A percentile compares a stretch with the other conserved stretches of the same genome.
phyloP scores from a whole-genome alignment of 1,140 invertebrate genomes.

The Cotesia typhae region DNA sequence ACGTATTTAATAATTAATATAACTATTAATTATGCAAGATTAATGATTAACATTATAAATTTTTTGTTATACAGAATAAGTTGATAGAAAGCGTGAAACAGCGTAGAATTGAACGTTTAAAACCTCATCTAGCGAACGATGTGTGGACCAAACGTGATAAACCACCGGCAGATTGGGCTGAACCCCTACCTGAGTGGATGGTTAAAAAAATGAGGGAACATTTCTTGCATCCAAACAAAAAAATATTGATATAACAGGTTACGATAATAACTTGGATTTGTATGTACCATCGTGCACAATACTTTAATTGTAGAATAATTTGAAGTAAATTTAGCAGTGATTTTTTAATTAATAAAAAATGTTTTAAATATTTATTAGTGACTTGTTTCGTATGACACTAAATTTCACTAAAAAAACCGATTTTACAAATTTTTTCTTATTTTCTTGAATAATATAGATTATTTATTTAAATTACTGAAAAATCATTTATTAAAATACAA shows the following conservation, averaged over 20 bases:
- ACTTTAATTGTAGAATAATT: too few species aligned
- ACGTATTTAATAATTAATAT: constrained; percentile 52
- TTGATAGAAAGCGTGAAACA: constrained; percentile 77
- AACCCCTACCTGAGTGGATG: constrained; percentile 79
- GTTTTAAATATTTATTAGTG: too few species aligned
- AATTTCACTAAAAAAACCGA: too few species aligned
- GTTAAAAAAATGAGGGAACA: constrained; percentile 71
- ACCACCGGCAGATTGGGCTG: constrained; percentile 82
- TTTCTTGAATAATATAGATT: too few species aligned
- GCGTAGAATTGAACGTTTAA: constrained; percentile 70
- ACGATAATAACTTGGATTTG: constrained; percentile 35
- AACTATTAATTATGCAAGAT: constrained; percentile 5
- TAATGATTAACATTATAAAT: constrained; percentile 6
- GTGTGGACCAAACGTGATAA: constrained; percentile 79
- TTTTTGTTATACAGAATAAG: constrained; percentile 64
- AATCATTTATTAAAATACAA: neutral
- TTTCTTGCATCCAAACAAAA: constrained; percentile 73
- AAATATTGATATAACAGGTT: constrained; percentile 68
- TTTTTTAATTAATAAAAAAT: too few species aligned
- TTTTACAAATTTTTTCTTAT: too few species aligned
- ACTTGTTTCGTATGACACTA: too few species aligned
- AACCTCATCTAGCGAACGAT: constrained; percentile 75
- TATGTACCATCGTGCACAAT: constrained; percentile 27
- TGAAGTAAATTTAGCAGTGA: too few species aligned
- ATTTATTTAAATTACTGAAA: neutral